Conservation (phyloP, 2,797 vertebrate species). For the Hylomyscus alleni region DNA sequence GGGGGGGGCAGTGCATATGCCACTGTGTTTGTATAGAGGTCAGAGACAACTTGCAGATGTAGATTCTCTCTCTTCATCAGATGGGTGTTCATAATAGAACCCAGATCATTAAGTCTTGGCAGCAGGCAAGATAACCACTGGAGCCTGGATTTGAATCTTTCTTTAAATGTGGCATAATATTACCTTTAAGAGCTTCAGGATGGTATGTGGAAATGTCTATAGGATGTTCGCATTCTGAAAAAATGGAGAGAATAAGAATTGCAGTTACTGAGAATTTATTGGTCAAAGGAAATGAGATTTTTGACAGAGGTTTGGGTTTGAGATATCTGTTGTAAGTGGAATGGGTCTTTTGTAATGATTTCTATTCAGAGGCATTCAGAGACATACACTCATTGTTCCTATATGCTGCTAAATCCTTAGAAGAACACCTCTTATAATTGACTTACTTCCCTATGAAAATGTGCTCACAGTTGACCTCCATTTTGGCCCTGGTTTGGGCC, state of each 20-base stretch:
- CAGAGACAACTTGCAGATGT: not conserved
- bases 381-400: not conserved
- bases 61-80: not conserved
- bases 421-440: not conserved
- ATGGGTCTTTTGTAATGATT: conserved; percentile 14
- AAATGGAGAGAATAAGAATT: not conserved
- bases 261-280: not conserved
- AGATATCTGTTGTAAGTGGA: conserved; percentile 6
- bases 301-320: conserved; percentile 14
- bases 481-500: no score
- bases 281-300: not conserved
- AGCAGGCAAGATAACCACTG: not conserved
- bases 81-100: not conserved
- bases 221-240: not conserved
- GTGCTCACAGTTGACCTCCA: not conserved
- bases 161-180: not conserved
- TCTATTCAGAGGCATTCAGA: conserved; percentile 5
- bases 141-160: not conserved
- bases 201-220: not conserved
- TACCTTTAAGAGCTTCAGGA: not conserved
- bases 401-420: not conserved
- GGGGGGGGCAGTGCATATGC: not conserved
- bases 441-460: conserved; percentile 32
- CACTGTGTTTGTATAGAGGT: not conserved
- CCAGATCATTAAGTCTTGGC: not conserved